A percentile compares a stretch with the other conserved stretches of the same genome.
Evolutionary conservation across 2,888 invertebrate genomes (phyloP).

Genomic region (Aquatica leii): DNA sequence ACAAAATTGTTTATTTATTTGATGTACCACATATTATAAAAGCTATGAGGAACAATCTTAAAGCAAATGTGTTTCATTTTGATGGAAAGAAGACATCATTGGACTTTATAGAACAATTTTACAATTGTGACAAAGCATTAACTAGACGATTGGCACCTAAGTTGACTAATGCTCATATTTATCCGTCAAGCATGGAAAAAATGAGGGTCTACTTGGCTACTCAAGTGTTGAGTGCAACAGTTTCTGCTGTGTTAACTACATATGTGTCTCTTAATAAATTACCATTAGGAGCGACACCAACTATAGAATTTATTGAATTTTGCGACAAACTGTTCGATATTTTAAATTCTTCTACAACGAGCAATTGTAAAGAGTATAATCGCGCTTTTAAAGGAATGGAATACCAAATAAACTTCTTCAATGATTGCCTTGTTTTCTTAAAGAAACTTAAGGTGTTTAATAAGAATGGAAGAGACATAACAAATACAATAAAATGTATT

Average conservation of each 20-base stretch:
- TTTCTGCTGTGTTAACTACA: slow-evolving; percentile 26
- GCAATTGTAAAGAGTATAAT: background rate
- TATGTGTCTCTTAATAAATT: background rate
- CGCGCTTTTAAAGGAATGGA: background rate
- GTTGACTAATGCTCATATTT: slow-evolving; percentile 32
- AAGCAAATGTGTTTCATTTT: slow-evolving; percentile 23
- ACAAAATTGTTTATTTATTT: slow-evolving; percentile 30
- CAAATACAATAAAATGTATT: slow-evolving; percentile 18
- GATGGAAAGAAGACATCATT: slow-evolving; percentile 11
- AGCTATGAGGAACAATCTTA: slow-evolving; percentile 26
- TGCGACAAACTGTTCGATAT: slow-evolving; percentile 12
- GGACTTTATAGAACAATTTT: slow-evolving; percentile 21
- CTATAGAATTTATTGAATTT: background rate
- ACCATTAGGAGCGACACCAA: background rate
- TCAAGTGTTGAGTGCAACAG: slow-evolving; percentile 35
- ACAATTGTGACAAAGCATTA: too few relatives aligned
- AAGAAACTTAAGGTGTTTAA: slow-evolving; percentile 1
- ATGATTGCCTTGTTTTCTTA: background rate
- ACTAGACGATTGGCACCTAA: slow-evolving; percentile 25
- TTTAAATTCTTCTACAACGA: slow-evolving; percentile 3
- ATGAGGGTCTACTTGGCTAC: slow-evolving; percentile 38
- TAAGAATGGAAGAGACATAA: background rate
- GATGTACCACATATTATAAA: slow-evolving; percentile 33
- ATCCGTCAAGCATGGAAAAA: slow-evolving; percentile 32
- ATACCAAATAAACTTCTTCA: background rate